Evolutionary conservation across 2,888 invertebrate genomes (phyloP), one percentile per base, ranked within the genome.

Genomic region (Ashinkailepas kermadecensis): DNA sequence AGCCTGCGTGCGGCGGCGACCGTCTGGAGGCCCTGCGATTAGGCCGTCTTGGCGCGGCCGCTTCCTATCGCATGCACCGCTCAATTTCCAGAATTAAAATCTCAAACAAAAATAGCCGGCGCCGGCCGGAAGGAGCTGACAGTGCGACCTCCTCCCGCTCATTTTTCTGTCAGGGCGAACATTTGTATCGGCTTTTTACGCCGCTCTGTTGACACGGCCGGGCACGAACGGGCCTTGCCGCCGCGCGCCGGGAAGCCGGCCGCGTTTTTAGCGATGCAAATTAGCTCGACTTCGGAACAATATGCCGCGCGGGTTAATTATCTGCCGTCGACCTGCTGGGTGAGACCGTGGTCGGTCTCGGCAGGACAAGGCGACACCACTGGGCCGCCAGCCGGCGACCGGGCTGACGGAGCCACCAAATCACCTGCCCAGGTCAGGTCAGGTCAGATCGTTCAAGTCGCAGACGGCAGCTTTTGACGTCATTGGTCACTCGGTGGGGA

Each of bases 161-260:
- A 74, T 74, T 74, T 74, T 74, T 74, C 56, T 56, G 74, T 74
- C 74, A 15, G 18, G 54, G 21, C 54, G 54, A 56, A 74, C 74
- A 74, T 54, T 74, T 74, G 54, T 74, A 74, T 74, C 74, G 74
- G 74, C 56, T 74, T 74, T 74, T 74, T 74, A 56, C 56, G 54
- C 15, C 10, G 54, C 21, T 7, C 74, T 74, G 74, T 74, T 74
- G 74, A 74, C 74, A 74, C 56, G 56, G n/a, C 8, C 74, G 74
- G 74, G 15, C 54, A 74, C 54, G 74, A 74, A 74, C 54, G 74
- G 56, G 18, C 6, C 54, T 21, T 13, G 56, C 54, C 10, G 18
- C 23, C 23, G 21, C 74, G 54, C n/a, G 39, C 39, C 21, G 23
- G 54, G 56, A 56, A 74, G 74, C 23, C 10, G 74, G 56, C 56